Conservation (phyloP, 1,140 invertebrate genomes). For the Trichoplusia ni region DNA sequence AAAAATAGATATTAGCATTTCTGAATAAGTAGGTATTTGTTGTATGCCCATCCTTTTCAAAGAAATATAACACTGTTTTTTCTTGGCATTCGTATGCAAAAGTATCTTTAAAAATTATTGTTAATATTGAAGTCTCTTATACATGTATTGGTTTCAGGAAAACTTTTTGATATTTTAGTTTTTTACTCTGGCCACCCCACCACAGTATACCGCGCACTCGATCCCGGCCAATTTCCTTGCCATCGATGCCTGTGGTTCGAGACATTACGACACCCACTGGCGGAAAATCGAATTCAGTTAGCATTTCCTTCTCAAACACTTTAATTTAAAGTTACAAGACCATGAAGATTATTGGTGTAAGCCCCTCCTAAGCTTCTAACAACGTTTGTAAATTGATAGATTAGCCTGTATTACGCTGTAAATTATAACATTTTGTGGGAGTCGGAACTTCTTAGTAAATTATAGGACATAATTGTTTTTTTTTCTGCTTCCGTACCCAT, state of each 20-base stretch:
- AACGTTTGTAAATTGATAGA: constrained; percentile 18
- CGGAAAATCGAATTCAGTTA: constrained; percentile 24
- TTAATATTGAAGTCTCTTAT: too few species aligned
- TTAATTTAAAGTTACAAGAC: constrained; percentile 18
- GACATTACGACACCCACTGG: constrained; percentile 22
- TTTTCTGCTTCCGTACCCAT: too few species aligned
- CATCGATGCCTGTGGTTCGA: constrained; percentile 18
- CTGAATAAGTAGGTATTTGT: too few species aligned
- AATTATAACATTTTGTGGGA: constrained; percentile 11
- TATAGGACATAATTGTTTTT: too few species aligned
- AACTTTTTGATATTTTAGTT: too few species aligned
- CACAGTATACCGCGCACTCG: not conserved
- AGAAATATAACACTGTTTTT: too few species aligned
- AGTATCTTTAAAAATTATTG: too few species aligned
- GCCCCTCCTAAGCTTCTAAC: not conserved
- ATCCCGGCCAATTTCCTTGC: constrained; percentile 22
- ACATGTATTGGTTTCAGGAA: too few species aligned
- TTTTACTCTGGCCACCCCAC: not conserved
- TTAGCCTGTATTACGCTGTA: constrained; percentile 12
- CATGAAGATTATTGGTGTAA: constrained; percentile 14
- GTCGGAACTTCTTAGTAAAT: too few species aligned
- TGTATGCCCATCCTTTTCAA: too few species aligned
- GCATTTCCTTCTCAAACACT: constrained; percentile 22
- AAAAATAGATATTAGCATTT: too few species aligned
- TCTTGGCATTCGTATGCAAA: too few species aligned